Evolutionary conservation across 2,888 invertebrate genomes (phyloP).

Genomic region (Andrena chrysosceles): DNA sequence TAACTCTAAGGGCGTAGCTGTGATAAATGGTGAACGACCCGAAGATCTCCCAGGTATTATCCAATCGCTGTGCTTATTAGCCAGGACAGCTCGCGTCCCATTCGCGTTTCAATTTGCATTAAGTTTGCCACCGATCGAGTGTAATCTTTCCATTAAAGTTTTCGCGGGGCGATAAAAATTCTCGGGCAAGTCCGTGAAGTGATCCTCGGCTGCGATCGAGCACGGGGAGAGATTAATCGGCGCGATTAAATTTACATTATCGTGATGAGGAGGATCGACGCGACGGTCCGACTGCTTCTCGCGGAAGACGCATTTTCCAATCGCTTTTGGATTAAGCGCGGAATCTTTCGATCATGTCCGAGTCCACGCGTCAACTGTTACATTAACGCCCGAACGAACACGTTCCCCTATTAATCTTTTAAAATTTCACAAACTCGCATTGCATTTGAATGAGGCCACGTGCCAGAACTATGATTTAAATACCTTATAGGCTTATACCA

Average conservation of each 20-base stretch:
- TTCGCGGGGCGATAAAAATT: slow-evolving; percentile 58
- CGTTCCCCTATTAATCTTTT: too few relatives aligned
- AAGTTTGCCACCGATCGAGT: slow-evolving; percentile 66
- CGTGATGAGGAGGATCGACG: slow-evolving; percentile 46
- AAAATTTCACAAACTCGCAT: too few relatives aligned
- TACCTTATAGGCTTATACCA: too few relatives aligned
- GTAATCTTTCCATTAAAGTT: slow-evolving; percentile 78
- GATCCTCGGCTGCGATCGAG: slow-evolving; percentile 16
- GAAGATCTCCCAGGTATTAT: slow-evolving; percentile 60
- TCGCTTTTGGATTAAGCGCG: slow-evolving; percentile 48
- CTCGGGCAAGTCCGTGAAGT: slow-evolving; percentile 16
- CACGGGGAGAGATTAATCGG: slow-evolving; percentile 51
- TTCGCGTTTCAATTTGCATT: slow-evolving; percentile 77
- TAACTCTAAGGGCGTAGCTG: slow-evolving; percentile 22
- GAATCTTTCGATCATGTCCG: slow-evolving; percentile 4
- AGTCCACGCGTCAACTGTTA: background rate
- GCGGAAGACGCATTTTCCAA: slow-evolving; percentile 28
- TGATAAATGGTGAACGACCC: slow-evolving; percentile 63
- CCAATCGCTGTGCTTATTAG: slow-evolving; percentile 72
- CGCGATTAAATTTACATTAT: slow-evolving; percentile 65
- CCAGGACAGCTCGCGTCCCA: slow-evolving; percentile 69
- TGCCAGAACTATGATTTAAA: too few relatives aligned
- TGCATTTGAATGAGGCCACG: too few relatives aligned
- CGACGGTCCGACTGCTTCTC: slow-evolving; percentile 17
- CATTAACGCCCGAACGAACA: too few relatives aligned